Evolutionary conservation across 1,140 invertebrate species (phyloP).

Genomic region (Drosophila tani): DNA sequence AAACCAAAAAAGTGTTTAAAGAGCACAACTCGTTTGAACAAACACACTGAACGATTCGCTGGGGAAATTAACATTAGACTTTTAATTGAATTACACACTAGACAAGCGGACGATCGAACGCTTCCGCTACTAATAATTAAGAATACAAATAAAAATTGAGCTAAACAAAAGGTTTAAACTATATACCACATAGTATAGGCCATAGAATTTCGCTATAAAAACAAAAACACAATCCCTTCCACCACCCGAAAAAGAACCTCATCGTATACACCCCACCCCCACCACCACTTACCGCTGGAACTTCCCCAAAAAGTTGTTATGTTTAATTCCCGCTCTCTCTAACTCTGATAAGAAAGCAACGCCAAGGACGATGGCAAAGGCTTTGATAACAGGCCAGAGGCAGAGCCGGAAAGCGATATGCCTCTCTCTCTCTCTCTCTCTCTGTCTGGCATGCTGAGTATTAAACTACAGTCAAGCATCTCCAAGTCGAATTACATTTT

Average conservation of each 20-base stretch:
- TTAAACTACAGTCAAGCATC: conserved; percentile 32
- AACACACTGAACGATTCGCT: conserved; percentile 60
- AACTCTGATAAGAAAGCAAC: conserved; percentile 30
- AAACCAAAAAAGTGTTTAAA: conserved; percentile 71
- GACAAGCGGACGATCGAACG: conserved; percentile 49
- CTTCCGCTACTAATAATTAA: conserved; percentile 29
- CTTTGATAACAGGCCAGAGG: conserved; percentile 55
- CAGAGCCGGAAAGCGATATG: conserved; percentile 5
- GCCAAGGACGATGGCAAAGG: conserved; percentile 49
- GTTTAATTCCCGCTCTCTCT: conserved; percentile 2
- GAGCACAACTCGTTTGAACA: conserved; percentile 69
- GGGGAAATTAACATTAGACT: conserved; percentile 49
- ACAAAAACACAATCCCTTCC: conserved; percentile 22
- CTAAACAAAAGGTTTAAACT: conserved; percentile 38
- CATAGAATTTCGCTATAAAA: conserved; percentile 65
- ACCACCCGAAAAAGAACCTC: not conserved
- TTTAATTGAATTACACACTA: conserved; percentile 54
- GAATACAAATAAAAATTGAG: conserved; percentile 54
- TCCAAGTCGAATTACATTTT: not conserved
- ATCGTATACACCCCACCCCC: conserved; percentile 5
- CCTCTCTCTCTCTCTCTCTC: conserved; percentile 7
- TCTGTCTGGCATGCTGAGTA: conserved; percentile 28
- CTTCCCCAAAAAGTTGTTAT: conserved; percentile 9
- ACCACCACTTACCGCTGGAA: conserved; percentile 6
- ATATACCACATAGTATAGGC: conserved; percentile 37